Evolutionary conservation across 2,797 vertebrate species (phyloP).

Genomic region (Spinus olivaceus): DNA sequence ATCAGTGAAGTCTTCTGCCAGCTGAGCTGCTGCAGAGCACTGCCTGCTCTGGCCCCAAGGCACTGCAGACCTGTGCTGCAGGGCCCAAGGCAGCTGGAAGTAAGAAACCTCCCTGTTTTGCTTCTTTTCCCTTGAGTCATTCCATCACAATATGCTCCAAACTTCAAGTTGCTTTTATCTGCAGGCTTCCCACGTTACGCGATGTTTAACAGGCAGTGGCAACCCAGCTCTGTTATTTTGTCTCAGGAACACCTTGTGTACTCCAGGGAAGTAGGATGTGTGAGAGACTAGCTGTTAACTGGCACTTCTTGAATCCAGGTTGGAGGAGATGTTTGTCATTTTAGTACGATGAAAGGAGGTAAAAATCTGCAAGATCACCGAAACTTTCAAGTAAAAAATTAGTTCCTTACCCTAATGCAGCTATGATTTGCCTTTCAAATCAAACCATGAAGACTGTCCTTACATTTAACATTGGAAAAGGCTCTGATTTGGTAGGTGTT

Average conservation of each 20-base stretch:
- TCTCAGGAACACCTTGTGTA: constrained; percentile 27
- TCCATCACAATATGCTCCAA: neutral
- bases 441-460: neutral
- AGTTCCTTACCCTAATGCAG: neutral
- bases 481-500: neutral
- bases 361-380: neutral
- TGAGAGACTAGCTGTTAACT: constrained; percentile 48
- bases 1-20: neutral
- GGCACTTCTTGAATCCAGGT: neutral
- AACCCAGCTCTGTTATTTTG: constrained; percentile 10
- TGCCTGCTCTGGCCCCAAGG: accelerated
- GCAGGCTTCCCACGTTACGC: neutral
- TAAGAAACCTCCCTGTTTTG: neutral
- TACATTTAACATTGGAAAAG: neutral
- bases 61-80: neutral
- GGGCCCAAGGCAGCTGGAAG: neutral
- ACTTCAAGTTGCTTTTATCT: constrained; percentile 16
- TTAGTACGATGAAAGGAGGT: neutral
- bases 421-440: neutral
- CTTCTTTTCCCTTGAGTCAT: neutral
- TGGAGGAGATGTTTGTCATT: neutral
- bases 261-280: constrained; percentile 21
- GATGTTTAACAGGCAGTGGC: neutral
- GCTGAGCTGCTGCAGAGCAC: neutral
- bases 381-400: neutral